These are phyloP conservation scores for Trematomus bernacchii DNA, from an alignment of 2,797 vertebrate species.

Conservation along the genomic window DNA sequence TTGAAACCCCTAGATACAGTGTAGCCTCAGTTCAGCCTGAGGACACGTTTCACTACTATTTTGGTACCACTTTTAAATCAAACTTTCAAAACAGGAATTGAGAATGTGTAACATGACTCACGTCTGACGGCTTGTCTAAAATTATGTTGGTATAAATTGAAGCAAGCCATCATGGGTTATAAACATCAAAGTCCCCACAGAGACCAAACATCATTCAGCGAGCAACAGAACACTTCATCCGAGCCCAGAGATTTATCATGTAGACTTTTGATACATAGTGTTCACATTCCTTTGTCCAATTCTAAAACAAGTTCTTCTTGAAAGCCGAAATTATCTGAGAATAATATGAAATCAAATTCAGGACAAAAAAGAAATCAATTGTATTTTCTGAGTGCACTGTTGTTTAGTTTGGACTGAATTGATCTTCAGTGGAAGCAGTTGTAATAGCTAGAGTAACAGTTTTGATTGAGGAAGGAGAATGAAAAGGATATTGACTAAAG, in stretches of 20 bases:
- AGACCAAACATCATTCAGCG: background rate
- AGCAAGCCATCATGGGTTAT: background rate
- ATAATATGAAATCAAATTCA: constrained; percentile 34
- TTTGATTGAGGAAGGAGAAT: constrained; percentile 35
- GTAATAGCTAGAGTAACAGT: constrained; percentile 14
- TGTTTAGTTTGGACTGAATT: constrained; percentile 37
- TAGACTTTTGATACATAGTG: background rate
- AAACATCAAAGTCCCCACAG: constrained; percentile 8
- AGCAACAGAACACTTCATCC: constrained; percentile 2
- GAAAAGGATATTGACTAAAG: constrained; percentile 35
- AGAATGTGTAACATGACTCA: background rate
- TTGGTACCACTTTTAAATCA: background rate
- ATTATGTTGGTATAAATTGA: constrained; percentile 20
- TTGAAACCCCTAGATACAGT: background rate
- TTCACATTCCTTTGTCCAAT: constrained; percentile 7
- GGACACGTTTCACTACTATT: background rate
- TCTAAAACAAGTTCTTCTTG: constrained; percentile 7
- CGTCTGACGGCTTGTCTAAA: background rate
- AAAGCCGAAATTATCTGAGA: constrained; percentile 7
- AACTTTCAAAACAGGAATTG: background rate
- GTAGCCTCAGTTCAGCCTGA: background rate
- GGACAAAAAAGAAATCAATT: constrained; percentile 19
- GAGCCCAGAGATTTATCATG: background rate
- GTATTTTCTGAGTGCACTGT: constrained; percentile 11
- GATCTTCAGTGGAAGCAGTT: constrained; percentile 20